These are phyloP conservation scores for Helleia helle DNA, from an alignment of 2,888 invertebrate genomes.

Conservation along the genomic window DNA sequence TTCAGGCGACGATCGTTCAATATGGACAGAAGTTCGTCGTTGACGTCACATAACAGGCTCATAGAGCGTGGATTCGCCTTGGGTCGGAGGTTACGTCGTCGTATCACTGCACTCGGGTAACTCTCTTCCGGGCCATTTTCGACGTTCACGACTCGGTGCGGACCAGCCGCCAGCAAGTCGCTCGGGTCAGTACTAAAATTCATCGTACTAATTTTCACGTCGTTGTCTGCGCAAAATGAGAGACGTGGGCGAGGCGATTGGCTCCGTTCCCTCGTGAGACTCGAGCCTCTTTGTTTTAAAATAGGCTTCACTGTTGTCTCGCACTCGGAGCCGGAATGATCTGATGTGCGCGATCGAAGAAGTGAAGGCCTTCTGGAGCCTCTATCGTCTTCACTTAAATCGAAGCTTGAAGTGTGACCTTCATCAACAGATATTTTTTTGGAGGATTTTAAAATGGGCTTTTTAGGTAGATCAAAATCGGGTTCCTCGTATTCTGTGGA, in stretches of 20 bases:
- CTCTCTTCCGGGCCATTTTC: conserved; percentile 48
- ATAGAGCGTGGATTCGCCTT: conserved; percentile 59
- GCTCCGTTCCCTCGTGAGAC: conserved; percentile 74
- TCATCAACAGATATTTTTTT: conserved; percentile 79
- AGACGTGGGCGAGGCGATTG: conserved; percentile 78
- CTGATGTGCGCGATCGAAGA: conserved; percentile 68
- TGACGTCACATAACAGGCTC: conserved; percentile 62
- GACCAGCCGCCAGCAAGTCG: conserved; percentile 64
- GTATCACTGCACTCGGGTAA: conserved; percentile 61
- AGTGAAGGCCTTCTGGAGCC: conserved; percentile 74
- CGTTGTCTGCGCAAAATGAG: conserved; percentile 74
- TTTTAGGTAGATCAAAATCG: conserved; percentile 81
- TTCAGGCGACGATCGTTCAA: conserved; percentile 58
- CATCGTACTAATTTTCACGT: conserved; percentile 58
- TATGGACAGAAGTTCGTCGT: conserved; percentile 63
- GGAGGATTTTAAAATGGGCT: conserved; percentile 84
- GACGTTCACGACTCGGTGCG: conserved; percentile 56
- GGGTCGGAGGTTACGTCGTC: conserved; percentile 58
- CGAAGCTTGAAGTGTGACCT: conserved; percentile 68
- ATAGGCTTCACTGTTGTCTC: conserved; percentile 77
- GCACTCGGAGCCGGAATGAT: conserved; percentile 71
- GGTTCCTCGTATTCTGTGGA: conserved; percentile 83
- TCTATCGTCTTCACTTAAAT: conserved; percentile 69
- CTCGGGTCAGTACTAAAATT: conserved; percentile 62
- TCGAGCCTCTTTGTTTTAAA: conserved; percentile 76